Conservation (phyloP, 2,888 invertebrate genomes). For the Lepidochrysops patricia region DNA sequence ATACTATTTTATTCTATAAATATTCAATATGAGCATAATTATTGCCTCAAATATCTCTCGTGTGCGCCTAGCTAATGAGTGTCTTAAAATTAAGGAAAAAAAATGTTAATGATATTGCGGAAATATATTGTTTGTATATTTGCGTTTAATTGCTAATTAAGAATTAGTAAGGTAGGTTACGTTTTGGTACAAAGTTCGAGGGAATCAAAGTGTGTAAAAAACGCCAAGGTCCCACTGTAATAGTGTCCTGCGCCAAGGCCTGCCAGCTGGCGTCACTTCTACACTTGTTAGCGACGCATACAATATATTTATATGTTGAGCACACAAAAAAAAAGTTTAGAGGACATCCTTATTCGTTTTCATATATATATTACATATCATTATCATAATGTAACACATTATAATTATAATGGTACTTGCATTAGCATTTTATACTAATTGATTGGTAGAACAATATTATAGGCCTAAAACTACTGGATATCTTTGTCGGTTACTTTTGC, state of each 20-base stretch:
- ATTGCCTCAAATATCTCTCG: too few relatives aligned
- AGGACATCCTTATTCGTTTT: constrained; percentile 13
- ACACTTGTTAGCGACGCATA: constrained; percentile 53
- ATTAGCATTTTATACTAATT: neutral
- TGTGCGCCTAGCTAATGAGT: too few relatives aligned
- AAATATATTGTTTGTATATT: neutral
- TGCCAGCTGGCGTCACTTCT: constrained; percentile 59
- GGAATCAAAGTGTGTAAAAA: constrained; percentile 40
- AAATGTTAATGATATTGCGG: neutral
- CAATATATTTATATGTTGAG: constrained; percentile 11
- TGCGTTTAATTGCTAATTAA: neutral
- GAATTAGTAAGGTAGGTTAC: constrained; percentile 4
- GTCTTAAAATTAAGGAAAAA: neutral
- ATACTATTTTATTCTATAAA: too few relatives aligned
- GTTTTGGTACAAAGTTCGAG: constrained; percentile 6
- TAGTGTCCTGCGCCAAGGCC: constrained; percentile 66
- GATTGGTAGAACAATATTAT: neutral
- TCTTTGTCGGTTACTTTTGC: neutral
- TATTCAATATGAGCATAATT: too few relatives aligned
- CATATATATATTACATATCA: constrained; percentile 2
- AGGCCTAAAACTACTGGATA: neutral
- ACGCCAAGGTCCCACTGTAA: constrained; percentile 61
- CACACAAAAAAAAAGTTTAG: constrained; percentile 11
- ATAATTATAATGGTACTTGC: constrained; percentile 11
- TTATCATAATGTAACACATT: constrained; percentile 12